Evolutionary conservation across 2,797 vertebrate genomes (phyloP), one percentile per base, ranked within the genome.

Genomic region (Syncerus caffer): DNA sequence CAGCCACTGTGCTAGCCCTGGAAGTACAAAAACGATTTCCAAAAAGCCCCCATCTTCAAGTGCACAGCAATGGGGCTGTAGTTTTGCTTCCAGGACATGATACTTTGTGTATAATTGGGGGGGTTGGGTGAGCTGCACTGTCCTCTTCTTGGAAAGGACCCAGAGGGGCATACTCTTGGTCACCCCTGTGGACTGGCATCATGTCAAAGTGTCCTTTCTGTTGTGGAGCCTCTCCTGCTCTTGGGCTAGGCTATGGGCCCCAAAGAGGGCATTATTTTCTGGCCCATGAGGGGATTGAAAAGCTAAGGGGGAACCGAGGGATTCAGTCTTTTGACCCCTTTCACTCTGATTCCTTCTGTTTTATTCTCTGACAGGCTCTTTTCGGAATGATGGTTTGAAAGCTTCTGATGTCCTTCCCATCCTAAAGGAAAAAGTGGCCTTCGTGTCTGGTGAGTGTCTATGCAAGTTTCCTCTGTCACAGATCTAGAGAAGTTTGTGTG

Each of bases 401-500:
- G 99, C 99, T 93, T 99, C 99, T 89, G 99, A 99, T 98, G 99
- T 99, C 89, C 99, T 99, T 96, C 99, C 99, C 57, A 99, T 99
- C 97, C 98, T 99, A 87, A 99, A 99, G 98, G 99, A 99, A 98
- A 99, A 99, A 99, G 99, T 99, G 93, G 99, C 99, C 98, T 99
- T 99, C 5, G 99, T 99, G 78, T 99, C 99, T 98, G 99, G 99
- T 99, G 98, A 99, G 99, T 98, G 93, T 78, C 29, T 58, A 23
- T 50, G 12, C 27, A 71, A 50, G 38, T 51, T 83, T 58, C 45
- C 12, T 91, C 42, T 62, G n/a, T 34, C 57, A 45, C 9, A 38
- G 53, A 50, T 47, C 83, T 84, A n/a, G 67, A 53, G 27, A 94
- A 76, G 50, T 11, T 1, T 10, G 42, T 42, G 42, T 51, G 15